A percentile compares a stretch with the other conserved stretches of the same genome.
Conservation (phyloP, 2,113 vertebrate species). For the Pogona vitticeps region DNA sequence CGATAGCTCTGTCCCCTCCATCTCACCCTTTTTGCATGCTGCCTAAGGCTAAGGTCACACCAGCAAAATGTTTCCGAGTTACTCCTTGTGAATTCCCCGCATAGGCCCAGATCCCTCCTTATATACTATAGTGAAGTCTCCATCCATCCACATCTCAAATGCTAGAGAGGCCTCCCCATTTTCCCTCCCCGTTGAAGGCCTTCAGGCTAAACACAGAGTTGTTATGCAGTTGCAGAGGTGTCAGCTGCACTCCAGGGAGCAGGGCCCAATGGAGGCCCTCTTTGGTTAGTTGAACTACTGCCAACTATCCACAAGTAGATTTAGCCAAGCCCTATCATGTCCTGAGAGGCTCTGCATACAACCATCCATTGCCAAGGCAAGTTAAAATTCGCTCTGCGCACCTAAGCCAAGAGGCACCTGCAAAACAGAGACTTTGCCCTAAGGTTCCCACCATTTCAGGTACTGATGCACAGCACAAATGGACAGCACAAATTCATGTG, state of each 20-base stretch:
- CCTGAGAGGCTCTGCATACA: neutral
- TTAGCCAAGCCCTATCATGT: neutral
- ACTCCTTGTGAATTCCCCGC: too few species aligned
- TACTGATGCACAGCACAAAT: neutral
- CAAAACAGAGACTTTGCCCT: neutral
- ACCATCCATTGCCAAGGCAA: fast-evolving
- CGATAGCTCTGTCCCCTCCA: too few species aligned
- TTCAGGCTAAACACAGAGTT: neutral
- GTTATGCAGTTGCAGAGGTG: too few species aligned
- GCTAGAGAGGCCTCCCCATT: neutral
- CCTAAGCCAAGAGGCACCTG: neutral
- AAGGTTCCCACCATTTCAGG: neutral
- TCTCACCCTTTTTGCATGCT: too few species aligned
- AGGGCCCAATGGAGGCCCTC: neutral
- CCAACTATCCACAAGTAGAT: neutral
- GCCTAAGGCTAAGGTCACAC: too few species aligned
- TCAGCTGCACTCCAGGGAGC: too few species aligned
- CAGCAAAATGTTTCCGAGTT: too few species aligned
- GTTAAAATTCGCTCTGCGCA: neutral
- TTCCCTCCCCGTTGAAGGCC: too few species aligned
- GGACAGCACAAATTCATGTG: neutral
- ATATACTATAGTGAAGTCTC: too few species aligned
- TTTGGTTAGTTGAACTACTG: neutral
- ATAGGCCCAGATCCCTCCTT: too few species aligned
- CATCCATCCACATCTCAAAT: neutral